Evolutionary conservation across 2,888 invertebrate species (phyloP).

Genomic region (Machimus atricapillus): DNA sequence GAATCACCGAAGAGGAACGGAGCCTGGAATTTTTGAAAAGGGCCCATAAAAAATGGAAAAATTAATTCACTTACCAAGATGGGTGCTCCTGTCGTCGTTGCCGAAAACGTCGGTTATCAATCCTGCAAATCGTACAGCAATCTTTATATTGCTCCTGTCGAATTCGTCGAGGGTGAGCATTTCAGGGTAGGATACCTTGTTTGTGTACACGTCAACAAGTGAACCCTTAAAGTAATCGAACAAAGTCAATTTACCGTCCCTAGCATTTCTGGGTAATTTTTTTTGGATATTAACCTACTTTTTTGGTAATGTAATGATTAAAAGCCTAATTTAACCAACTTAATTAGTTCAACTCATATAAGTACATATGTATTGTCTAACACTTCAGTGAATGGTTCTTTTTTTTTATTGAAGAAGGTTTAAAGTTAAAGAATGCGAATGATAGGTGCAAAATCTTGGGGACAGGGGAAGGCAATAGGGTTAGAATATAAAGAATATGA

Average conservation of each 20-base stretch:
- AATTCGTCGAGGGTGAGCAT: constrained; percentile 47
- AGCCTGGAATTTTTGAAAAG: neutral
- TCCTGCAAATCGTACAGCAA: constrained; percentile 43
- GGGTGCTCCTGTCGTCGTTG: constrained; percentile 32
- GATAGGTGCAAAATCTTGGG: too few species aligned
- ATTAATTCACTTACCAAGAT: constrained; percentile 37
- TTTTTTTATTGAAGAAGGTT: too few species aligned
- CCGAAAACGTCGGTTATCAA: constrained; percentile 48
- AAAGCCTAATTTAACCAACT: too few species aligned
- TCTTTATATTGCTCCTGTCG: constrained; percentile 42
- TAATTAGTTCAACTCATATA: too few species aligned
- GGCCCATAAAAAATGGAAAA: neutral
- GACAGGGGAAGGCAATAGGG: too few species aligned
- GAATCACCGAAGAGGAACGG: neutral
- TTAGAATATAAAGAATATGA: too few species aligned
- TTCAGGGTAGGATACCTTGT: constrained; percentile 44
- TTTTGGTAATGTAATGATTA: too few species aligned
- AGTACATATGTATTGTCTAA: too few species aligned
- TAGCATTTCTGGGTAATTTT: neutral
- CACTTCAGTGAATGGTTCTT: too few species aligned
- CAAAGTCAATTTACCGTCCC: neutral
- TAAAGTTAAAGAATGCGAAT: too few species aligned
- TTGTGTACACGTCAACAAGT: constrained; percentile 47
- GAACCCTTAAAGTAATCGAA: constrained; percentile 44
- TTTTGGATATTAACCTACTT: neutral